Base-by-base conservation (phyloP, 2,113 vertebrate genomes). In the Lamprotornis superbus region DNA sequence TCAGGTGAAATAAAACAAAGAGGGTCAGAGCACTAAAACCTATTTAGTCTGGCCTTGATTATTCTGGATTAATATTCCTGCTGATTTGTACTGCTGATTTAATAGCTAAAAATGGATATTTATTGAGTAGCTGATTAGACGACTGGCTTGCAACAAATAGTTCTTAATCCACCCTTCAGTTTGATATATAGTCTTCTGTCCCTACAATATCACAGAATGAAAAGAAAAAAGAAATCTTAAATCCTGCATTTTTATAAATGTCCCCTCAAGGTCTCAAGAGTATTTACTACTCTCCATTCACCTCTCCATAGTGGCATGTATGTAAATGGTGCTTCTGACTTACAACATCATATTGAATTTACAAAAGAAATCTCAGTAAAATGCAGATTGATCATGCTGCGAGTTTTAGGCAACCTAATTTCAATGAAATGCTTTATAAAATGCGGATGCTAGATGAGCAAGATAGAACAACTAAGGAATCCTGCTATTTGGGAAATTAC, bases 401-500 rank as follows among this genome's bases (percentile, higher is more conserved):
- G 77, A 97, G 83, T 96, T 93, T 97, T 92, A 95, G 87, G 78
- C 16, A 95, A 83, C 69, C 90, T 97, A 87, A 95, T 96, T 97
- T 97, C 75, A 95, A 53, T 87, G 50, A 97, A 90, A 80, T 91
- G 63, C 74, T 93, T 96, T 87, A 70, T 86, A 93, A 96, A 94
- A 92, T 67, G 76, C 74, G 40, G 67, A 77, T 86, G 90, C 67
- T 42, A 93, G 47, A 56, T 60, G 92, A 84, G 86, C 33, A 83
- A 84, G 86, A 94, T 93, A 92, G 97, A 97, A 94, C 46, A 96
- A 94, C 60, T 81, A 40, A 82, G 94, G 94, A 92, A 84, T 95
- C 87, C 69, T 92, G 93, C 88, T 97, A 96, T 96, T 96, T 92
- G 40, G 77, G 87, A 94, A 97, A 98, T 97, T 97, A 94, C 89